Evolutionary conservation across 2,888 invertebrate genomes (phyloP), one percentile per base, ranked within the genome.

Genomic region (Drosophila anomalata): DNA sequence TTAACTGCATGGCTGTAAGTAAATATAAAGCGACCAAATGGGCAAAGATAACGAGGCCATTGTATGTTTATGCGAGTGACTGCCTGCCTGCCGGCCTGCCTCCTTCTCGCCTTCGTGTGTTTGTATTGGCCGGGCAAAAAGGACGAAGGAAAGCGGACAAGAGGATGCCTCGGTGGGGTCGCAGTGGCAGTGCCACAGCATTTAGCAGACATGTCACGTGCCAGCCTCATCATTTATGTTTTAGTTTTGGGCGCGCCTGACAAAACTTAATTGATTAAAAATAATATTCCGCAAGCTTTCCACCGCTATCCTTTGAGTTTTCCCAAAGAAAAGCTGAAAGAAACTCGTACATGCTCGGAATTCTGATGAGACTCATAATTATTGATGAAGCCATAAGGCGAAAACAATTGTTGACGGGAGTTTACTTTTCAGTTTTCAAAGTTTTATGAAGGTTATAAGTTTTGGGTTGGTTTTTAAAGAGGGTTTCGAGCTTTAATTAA

Each of bases 191-290:
- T 6, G 58, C 58, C 31, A 12, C 29, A 51, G 51, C 76, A 79
- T 73, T 79, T 80, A 55, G 71, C 69, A 79, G 80, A 67, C 82
- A 82, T 66, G 77, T 84, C 85, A 85, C 85, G 85, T 85, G 67
- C 77, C 63, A 46, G 44, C 69, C 80, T 75, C 86, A 85, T 85
- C 84, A 86, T 80, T 85, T 76, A 70, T 74, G 71, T 70, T 81
- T 71, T 75, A 75, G 72, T 76, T 81, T 73, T 71, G 54, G 55
- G 56, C 22, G 29, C 56, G 63, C 69, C 69, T 75, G 72, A 80
- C 79, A 78, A 77, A 78, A 75, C 80, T 77, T 78, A 88, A 88
- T 88, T 88, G 88, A 88, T 88, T 88, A 79, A 87, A 88, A 88
- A 80, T 80, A 87, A 83, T 80, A 86, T 62, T 68, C 53, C 41